phyloP scores from a whole-genome alignment of 1,140 invertebrate genomes.

The Anastrepha obliqua region DNA sequence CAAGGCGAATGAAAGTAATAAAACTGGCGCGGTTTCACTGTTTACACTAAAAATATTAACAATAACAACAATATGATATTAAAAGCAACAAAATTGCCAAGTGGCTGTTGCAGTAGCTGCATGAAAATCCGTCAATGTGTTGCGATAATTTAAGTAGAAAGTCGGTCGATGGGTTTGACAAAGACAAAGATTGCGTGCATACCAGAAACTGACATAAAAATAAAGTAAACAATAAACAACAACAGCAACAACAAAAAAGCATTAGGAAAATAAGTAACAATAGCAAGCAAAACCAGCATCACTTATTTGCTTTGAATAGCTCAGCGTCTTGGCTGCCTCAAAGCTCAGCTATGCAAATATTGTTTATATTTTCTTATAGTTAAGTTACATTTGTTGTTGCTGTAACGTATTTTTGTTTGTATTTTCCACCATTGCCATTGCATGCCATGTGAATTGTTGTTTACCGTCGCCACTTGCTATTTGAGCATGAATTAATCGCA shows the following conservation, averaged over 20 bases:
- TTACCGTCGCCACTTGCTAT: background rate
- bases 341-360: background rate
- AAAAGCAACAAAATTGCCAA: too few relatives aligned
- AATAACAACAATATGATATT: too few relatives aligned
- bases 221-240: background rate
- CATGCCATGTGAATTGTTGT: background rate
- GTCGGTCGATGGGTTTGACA: background rate
- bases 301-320: background rate
- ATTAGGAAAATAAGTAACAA: background rate
- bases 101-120: too few relatives aligned
- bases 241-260: background rate
- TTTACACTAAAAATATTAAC: too few relatives aligned
- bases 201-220: constrained; percentile 13
- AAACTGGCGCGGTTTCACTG: too few relatives aligned
- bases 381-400: constrained; percentile 1
- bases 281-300: background rate
- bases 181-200: background rate
- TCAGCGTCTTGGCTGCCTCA: background rate
- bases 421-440: background rate
- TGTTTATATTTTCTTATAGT: background rate
- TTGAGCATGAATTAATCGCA: constrained; percentile 32
- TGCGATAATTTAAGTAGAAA: constrained; percentile 6
- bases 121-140: background rate
- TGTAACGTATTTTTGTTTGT: too few relatives aligned
- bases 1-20: too few relatives aligned